Conservation (phyloP, 2,797 vertebrate species). For the Dryobates pubescens region DNA sequence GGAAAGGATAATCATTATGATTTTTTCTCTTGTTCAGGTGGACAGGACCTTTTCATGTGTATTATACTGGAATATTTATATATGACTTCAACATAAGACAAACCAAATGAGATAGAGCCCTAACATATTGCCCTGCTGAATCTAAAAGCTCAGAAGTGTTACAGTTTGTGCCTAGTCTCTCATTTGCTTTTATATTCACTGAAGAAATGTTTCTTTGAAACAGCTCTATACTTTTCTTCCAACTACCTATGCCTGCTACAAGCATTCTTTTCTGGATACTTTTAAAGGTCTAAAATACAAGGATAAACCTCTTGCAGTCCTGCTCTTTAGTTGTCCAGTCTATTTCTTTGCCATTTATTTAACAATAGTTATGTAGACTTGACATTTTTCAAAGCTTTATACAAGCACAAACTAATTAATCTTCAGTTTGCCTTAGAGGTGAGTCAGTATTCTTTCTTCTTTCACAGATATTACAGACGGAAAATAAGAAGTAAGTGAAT, state of each 20-base stretch:
- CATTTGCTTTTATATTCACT: neutral
- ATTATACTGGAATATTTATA: neutral
- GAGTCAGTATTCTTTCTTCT: slow-evolving; percentile 47
- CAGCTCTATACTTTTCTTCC: neutral
- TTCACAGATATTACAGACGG: slow-evolving; percentile 28
- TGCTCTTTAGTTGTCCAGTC: slow-evolving; percentile 25
- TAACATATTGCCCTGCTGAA: neutral
- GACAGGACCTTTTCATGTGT: neutral
- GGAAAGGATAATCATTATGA: neutral
- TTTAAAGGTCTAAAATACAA: neutral
- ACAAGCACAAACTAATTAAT: slow-evolving; percentile 70
- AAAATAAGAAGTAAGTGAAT: slow-evolving; percentile 34
- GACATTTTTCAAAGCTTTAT: slow-evolving; percentile 66
- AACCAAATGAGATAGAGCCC: neutral
- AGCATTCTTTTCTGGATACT: neutral
- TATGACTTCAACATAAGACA: neutral
- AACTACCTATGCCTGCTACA: neutral
- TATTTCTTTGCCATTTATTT: slow-evolving; percentile 57
- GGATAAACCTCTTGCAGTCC: slow-evolving; percentile 15
- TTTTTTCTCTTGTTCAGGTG: neutral
- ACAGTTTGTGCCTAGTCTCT: neutral
- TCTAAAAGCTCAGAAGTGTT: neutral
- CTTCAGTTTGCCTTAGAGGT: slow-evolving; percentile 64
- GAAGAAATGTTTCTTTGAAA: neutral
- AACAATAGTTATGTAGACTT: slow-evolving; percentile 58